Evolutionary conservation across 2,888 invertebrate species (phyloP).

Genomic region (Tenodera sinensis): DNA sequence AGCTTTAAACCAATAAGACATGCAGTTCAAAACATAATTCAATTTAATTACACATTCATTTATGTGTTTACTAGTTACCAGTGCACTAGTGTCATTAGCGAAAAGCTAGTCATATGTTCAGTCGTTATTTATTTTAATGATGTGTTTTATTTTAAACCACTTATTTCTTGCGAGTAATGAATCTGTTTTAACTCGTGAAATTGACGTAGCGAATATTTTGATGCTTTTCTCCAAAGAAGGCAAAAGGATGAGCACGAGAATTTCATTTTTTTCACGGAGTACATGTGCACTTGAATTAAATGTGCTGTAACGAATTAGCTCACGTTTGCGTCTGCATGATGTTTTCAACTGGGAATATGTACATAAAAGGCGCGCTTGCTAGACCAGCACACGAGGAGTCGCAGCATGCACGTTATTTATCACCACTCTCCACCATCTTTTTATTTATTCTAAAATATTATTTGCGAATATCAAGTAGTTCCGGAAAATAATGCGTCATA

Average conservation of each 20-base stretch:
- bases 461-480: not conserved
- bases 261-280: not conserved
- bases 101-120: too few species aligned
- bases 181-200: too few species aligned
- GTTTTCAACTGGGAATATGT: not conserved
- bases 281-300: not conserved
- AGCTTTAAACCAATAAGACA: too few species aligned
- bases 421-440: not conserved
- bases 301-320: not conserved
- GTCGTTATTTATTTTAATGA: too few species aligned
- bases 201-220: too few species aligned
- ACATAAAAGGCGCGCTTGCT: not conserved
- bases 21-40: too few species aligned
- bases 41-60: too few species aligned
- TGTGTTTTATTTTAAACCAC: too few species aligned
- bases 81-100: too few species aligned
- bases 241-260: not conserved
- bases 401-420: not conserved
- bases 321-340: not conserved
- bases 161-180: too few species aligned
- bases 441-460: not conserved
- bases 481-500: not conserved
- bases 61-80: too few species aligned
- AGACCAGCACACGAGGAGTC: not conserved
- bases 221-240: too few species aligned